Percentiles rank a stretch among this genome's conserved stretches.
Evolutionary conservation across 2,888 invertebrate species (phyloP).

Genomic region (Monoplex corrugatus): DNA sequence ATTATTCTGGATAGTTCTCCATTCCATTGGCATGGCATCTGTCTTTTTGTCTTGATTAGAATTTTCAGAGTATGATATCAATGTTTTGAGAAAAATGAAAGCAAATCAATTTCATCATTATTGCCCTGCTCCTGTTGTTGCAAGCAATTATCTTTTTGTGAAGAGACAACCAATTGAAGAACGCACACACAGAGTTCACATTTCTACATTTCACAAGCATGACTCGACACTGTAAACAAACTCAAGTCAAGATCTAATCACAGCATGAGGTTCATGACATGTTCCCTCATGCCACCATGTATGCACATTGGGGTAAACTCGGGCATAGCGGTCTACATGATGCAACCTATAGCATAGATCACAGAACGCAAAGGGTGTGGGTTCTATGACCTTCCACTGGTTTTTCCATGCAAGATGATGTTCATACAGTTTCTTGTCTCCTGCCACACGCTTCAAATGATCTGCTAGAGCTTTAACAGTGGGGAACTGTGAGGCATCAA

Average conservation of each 20-base stretch:
- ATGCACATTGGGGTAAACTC: constrained; percentile 43
- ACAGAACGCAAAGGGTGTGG: constrained; percentile 51
- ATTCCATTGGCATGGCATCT: too few relatives aligned
- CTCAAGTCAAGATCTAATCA: neutral
- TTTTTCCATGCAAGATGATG: constrained; percentile 46
- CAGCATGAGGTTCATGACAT: constrained; percentile 42
- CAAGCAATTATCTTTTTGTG: too few relatives aligned
- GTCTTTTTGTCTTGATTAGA: too few relatives aligned
- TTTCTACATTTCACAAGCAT: too few relatives aligned
- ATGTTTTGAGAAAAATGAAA: too few relatives aligned
- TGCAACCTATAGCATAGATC: constrained; percentile 51
- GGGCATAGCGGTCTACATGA: neutral
- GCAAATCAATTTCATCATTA: too few relatives aligned
- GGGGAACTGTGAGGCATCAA: constrained; percentile 43
- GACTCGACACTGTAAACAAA: too few relatives aligned
- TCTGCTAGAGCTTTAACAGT: constrained; percentile 46
- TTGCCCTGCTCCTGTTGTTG: too few relatives aligned
- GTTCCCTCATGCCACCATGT: constrained; percentile 51
- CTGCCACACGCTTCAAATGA: constrained; percentile 35
- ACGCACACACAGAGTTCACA: too few relatives aligned
- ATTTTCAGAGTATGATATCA: too few relatives aligned
- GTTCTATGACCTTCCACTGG: constrained; percentile 18
- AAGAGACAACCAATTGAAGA: too few relatives aligned
- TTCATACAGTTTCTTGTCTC: constrained; percentile 37
- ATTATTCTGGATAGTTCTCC: too few relatives aligned